These are phyloP conservation scores for Nannoperca australis DNA, from an alignment of 2,797 vertebrate species.

Conservation along the genomic window DNA sequence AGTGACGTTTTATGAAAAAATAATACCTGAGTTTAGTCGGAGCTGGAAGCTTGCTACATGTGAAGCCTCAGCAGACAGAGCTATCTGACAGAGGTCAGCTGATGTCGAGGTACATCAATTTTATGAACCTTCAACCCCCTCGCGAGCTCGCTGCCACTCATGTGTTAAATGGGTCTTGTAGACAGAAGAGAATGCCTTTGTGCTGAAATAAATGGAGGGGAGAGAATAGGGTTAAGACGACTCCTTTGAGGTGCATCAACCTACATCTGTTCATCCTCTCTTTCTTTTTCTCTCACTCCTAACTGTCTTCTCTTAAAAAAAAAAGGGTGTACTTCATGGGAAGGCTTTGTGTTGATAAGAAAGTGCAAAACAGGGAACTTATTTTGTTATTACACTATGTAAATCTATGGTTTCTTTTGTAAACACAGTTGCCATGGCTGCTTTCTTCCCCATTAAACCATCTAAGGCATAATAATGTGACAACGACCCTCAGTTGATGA, in stretches of 20 bases:
- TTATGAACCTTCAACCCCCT: conserved; percentile 69
- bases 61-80: conserved; percentile 51
- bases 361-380: conserved; percentile 8
- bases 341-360: conserved; percentile 13
- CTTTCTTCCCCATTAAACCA: conserved; percentile 24
- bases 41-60: conserved; percentile 25
- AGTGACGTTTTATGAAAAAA: background rate
- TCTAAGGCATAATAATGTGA: conserved; percentile 1
- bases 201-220: conserved; percentile 77
- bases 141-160: conserved; percentile 70
- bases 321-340: background rate
- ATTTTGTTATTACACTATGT: conserved; percentile 26
- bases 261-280: conserved; percentile 63
- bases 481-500: conserved; percentile 5
- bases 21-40: conserved; percentile 12
- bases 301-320: conserved; percentile 19
- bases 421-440: conserved; percentile 13
- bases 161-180: conserved; percentile 81
- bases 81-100: conserved; percentile 70
- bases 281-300: conserved; percentile 27
- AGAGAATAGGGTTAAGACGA: conserved; percentile 77
- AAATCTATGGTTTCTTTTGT: conserved; percentile 44
- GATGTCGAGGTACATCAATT: conserved; percentile 78
- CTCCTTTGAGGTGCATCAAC: conserved; percentile 77
- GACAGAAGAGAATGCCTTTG: conserved; percentile 76